Conservation (phyloP, 1,140 invertebrate genomes). For the Megathymus violae region DNA sequence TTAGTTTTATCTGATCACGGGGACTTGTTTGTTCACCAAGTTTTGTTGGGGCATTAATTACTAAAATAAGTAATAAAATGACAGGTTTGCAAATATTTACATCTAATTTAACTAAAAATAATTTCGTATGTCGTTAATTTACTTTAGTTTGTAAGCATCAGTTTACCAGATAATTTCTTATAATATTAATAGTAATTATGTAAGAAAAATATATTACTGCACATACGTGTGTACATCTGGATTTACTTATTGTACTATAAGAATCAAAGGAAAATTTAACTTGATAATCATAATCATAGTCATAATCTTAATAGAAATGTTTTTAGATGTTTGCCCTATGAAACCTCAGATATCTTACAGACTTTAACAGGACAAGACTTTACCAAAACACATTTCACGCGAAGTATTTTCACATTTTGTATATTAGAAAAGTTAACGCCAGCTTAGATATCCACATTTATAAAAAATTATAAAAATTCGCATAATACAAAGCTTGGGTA, state of each 20-base stretch:
- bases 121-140: constrained; percentile 1
- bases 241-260: background rate
- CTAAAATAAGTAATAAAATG: background rate
- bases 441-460: no score
- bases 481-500: no score
- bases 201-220: constrained; percentile 11
- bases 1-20: background rate
- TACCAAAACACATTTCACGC: no score
- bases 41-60: background rate
- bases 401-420: no score
- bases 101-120: background rate
- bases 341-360: no score
- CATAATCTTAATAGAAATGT: background rate
- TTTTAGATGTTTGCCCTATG: no score
- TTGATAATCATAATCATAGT: background rate
- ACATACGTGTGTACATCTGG: background rate
- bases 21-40: background rate
- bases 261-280: background rate
- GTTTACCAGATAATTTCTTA: constrained; percentile 14
- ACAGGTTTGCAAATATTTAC: background rate
- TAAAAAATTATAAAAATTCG: no score
- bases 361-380: no score
- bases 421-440: no score
- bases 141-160: constrained; percentile 21
- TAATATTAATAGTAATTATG: constrained; percentile 1